These are phyloP conservation scores for Danio aesculapii DNA, from an alignment of 2,797 vertebrate species.

Conservation along the genomic window DNA sequence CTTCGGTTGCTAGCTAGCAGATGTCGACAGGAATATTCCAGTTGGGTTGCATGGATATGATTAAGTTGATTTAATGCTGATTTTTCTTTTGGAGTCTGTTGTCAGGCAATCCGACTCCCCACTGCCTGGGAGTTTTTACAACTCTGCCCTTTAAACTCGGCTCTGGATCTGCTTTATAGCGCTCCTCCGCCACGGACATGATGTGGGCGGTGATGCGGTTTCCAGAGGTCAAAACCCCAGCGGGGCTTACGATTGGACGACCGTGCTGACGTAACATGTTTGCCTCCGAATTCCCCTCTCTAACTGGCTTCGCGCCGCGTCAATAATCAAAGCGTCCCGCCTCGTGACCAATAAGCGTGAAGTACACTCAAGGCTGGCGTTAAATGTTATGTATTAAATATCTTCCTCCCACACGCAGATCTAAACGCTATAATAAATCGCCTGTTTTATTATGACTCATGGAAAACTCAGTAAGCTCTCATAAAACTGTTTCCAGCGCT, in stretches of 20 bases:
- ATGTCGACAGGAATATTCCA: slow-evolving; percentile 45
- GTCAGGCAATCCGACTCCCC: slow-evolving; percentile 68
- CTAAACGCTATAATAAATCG: neutral
- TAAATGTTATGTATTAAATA: slow-evolving; percentile 61
- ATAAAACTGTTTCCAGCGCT: neutral
- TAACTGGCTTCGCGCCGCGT: slow-evolving; percentile 68
- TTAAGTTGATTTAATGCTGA: slow-evolving; percentile 2
- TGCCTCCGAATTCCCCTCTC: neutral
- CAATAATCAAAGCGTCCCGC: slow-evolving; percentile 67
- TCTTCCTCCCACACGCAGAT: slow-evolving; percentile 20
- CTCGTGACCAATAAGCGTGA: slow-evolving; percentile 38
- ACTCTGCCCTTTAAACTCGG: slow-evolving; percentile 82
- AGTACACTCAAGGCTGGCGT: slow-evolving; percentile 24
- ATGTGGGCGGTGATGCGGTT: slow-evolving; percentile 77
- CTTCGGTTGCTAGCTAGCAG: slow-evolving; percentile 11
- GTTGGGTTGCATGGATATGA: slow-evolving; percentile 9
- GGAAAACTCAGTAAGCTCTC: no score
- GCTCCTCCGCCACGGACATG: slow-evolving; percentile 80
- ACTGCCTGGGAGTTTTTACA: slow-evolving; percentile 84
- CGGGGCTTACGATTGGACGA: slow-evolving; percentile 66
- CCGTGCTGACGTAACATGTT: slow-evolving; percentile 56
- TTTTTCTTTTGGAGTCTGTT: slow-evolving; percentile 48
- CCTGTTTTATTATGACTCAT: slow-evolving; percentile 4
- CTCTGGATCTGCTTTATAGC: slow-evolving; percentile 78
- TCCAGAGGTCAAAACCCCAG: slow-evolving; percentile 76